These are phyloP conservation scores for Hippopotamus amphibius DNA, from an alignment of 2,113 vertebrate species.

Conservation along the genomic window DNA sequence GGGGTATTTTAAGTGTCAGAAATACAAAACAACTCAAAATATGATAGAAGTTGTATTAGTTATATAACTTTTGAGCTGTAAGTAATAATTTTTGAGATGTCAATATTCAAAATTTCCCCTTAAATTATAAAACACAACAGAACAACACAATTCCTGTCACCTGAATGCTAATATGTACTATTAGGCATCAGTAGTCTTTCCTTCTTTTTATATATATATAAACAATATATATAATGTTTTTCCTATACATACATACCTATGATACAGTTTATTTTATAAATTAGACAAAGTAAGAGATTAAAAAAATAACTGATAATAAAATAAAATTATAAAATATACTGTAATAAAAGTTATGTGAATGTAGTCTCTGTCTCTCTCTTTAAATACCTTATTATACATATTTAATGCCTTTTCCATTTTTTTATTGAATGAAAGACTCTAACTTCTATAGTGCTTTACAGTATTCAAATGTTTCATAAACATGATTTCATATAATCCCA, in stretches of 20 bases:
- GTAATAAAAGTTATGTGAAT: background rate
- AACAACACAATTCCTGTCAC: background rate
- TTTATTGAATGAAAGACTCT: background rate
- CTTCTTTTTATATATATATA: background rate
- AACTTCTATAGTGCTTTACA: background rate
- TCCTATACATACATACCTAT: background rate
- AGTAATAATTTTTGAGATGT: background rate
- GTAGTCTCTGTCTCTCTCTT: background rate
- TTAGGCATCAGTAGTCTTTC: background rate
- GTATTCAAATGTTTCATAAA: background rate
- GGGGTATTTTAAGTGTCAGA: background rate
- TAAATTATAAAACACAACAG: background rate
- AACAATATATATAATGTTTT: background rate
- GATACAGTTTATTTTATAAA: background rate
- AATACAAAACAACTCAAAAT: background rate
- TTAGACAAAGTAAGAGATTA: background rate
- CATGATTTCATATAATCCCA: background rate
- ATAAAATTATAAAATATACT: background rate
- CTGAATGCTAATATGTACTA: background rate
- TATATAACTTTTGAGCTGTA: background rate
- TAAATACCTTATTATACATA: background rate
- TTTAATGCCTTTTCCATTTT: background rate
- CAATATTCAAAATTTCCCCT: background rate
- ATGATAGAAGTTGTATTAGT: background rate
- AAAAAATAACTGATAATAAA: background rate